Conservation (phyloP, 2,797 vertebrate genomes). For the Acanthurus tractus region DNA sequence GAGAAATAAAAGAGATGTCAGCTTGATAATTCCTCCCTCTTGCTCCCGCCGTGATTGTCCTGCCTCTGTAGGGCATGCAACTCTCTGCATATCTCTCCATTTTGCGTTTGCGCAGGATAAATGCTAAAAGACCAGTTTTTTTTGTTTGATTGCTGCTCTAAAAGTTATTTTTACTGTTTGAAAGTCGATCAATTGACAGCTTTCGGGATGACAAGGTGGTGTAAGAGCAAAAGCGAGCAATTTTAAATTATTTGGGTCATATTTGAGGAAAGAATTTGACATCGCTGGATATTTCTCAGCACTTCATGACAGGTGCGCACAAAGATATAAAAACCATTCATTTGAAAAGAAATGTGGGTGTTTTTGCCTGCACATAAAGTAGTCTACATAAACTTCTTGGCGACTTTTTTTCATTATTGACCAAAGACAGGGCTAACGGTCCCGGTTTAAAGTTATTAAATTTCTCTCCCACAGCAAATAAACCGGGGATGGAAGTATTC, state of each 20-base stretch:
- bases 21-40: background rate
- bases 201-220: background rate
- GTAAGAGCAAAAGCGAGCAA: background rate
- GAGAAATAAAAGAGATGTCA: background rate
- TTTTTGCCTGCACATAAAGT: constrained; percentile 11
- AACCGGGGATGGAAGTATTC: constrained; percentile 12
- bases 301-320: constrained; percentile 38
- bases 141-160: background rate
- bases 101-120: constrained; percentile 62
- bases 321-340: background rate
- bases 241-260: constrained; percentile 17
- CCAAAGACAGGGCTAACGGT: constrained; percentile 37
- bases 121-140: constrained; percentile 14
- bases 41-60: constrained; percentile 27
- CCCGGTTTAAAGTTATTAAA: constrained; percentile 68
- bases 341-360: background rate
- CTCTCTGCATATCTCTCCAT: constrained; percentile 60
- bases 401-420: constrained; percentile 57
- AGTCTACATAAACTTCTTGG: constrained; percentile 55
- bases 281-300: background rate
- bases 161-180: background rate
- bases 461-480: constrained; percentile 26
- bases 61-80: constrained; percentile 47
- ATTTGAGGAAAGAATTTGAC: constrained; percentile 17
- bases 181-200: background rate